Conservation (phyloP, 2,797 vertebrate genomes). For the Meda fulgida region DNA sequence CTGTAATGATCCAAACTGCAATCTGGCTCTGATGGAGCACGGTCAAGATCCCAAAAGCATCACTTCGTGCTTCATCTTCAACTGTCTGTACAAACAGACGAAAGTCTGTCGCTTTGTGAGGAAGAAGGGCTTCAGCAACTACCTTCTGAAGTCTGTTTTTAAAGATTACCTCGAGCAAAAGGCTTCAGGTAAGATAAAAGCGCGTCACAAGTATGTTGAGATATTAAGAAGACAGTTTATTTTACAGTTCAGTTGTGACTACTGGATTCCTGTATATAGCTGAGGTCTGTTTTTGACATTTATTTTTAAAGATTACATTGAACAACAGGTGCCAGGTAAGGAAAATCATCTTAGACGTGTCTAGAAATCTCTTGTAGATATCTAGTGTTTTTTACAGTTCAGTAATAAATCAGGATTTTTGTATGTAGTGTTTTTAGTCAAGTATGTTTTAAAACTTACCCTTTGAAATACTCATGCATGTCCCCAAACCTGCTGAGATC, state of each 20-base stretch:
- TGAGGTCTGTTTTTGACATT: not conserved
- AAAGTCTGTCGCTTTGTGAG: slow-evolving; percentile 88
- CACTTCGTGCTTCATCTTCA: slow-evolving; percentile 86
- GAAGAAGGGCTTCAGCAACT: slow-evolving; percentile 85
- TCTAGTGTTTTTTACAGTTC: not conserved
- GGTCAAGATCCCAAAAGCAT: slow-evolving; percentile 59
- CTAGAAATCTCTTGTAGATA: not conserved
- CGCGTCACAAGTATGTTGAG: not conserved
- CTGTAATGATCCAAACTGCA: slow-evolving; percentile 83
- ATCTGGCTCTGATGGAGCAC: slow-evolving; percentile 87
- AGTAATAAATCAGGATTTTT: not conserved
- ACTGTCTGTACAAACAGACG: slow-evolving; percentile 88
- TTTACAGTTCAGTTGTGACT: no score
- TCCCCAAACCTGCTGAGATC: not conserved
- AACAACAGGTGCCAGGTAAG: slow-evolving; percentile 16
- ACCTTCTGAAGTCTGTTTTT: slow-evolving; percentile 79
- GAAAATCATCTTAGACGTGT: not conserved
- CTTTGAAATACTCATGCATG: not conserved
- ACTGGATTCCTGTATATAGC: no score
- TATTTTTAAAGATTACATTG: slow-evolving; percentile 25
- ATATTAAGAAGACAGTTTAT: not conserved
- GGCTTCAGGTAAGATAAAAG: slow-evolving; percentile 59
- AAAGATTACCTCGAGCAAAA: slow-evolving; percentile 68
- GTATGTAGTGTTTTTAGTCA: not conserved
- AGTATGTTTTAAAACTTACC: not conserved